These are phyloP conservation scores for Eulithis testata DNA, from an alignment of 2,888 invertebrate genomes.

Conservation along the genomic window DNA sequence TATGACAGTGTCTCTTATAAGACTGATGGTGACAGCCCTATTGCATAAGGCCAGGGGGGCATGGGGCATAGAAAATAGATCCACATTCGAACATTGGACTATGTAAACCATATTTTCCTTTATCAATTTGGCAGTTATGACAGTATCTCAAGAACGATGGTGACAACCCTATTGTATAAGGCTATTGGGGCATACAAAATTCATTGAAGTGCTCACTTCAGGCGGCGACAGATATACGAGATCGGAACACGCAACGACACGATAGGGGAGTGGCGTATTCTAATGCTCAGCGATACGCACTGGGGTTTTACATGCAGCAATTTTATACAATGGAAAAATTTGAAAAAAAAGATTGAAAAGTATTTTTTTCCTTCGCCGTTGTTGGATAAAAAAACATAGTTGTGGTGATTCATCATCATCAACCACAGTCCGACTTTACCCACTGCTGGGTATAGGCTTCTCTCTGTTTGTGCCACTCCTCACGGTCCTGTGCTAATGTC, in stretches of 20 bases:
- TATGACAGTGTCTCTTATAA: too few species aligned
- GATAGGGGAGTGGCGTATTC: slow-evolving; percentile 50
- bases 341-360: background rate
- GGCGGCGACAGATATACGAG: slow-evolving; percentile 53
- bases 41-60: too few species aligned
- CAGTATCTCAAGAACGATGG: slow-evolving; percentile 6
- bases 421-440: too few species aligned
- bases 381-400: too few species aligned
- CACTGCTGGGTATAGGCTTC: too few species aligned
- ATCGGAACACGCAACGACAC: slow-evolving; percentile 50
- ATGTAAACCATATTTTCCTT: background rate
- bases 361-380: too few species aligned
- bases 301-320: background rate
- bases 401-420: too few species aligned
- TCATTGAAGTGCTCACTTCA: slow-evolving; percentile 43
- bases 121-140: slow-evolving; percentile 16
- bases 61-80: too few species aligned
- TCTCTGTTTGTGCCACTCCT: too few species aligned
- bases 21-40: too few species aligned
- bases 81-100: background rate
- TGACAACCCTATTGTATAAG: slow-evolving; percentile 22
- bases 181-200: slow-evolving; percentile 32
- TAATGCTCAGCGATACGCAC: slow-evolving; percentile 16
- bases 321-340: background rate
- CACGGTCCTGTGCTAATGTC: too few species aligned